Evolutionary conservation across 2,888 invertebrate species (phyloP).

Genomic region (Seira musarum): DNA sequence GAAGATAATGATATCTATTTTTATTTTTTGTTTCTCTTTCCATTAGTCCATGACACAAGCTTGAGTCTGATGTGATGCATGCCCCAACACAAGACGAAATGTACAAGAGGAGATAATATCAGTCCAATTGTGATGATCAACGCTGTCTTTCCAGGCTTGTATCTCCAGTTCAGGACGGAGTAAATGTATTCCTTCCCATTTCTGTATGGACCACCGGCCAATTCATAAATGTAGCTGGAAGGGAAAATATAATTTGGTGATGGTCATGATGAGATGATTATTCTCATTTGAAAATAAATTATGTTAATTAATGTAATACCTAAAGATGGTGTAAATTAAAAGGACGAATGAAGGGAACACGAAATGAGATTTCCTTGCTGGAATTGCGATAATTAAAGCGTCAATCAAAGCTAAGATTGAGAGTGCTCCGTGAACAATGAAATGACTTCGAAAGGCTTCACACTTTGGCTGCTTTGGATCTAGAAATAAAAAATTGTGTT

Average conservation of each 20-base stretch:
- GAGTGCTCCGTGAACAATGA: slow-evolving; percentile 53
- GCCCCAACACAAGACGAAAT: slow-evolving; percentile 52
- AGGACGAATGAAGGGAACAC: slow-evolving; percentile 42
- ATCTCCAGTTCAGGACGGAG: slow-evolving; percentile 53
- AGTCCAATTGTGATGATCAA: slow-evolving; percentile 20
- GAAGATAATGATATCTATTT: too few relatives aligned
- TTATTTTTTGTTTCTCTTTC: slow-evolving; percentile 29
- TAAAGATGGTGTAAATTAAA: slow-evolving; percentile 40
- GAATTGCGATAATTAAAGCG: slow-evolving; percentile 47
- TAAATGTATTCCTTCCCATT: slow-evolving; percentile 55
- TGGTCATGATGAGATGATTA: too few relatives aligned
- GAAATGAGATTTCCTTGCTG: slow-evolving; percentile 43
- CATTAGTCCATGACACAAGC: slow-evolving; percentile 17
- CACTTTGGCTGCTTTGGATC: slow-evolving; percentile 47
- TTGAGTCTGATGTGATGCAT: slow-evolving; percentile 32
- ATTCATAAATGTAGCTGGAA: slow-evolving; percentile 52
- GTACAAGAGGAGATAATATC: slow-evolving; percentile 36
- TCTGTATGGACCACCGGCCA: slow-evolving; percentile 47
- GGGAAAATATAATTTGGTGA: neutral
- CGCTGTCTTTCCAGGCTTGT: slow-evolving; percentile 35
- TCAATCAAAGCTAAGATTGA: slow-evolving; percentile 53
- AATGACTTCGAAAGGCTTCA: slow-evolving; percentile 52
- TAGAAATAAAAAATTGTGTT: slow-evolving; percentile 10
- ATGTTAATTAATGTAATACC: slow-evolving; percentile 32
- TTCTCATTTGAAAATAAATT: neutral